Evolutionary conservation across 2,113 vertebrate species (phyloP), one percentile per base, ranked within the genome.

Genomic region (Tympanuchus pallidicinctus): DNA sequence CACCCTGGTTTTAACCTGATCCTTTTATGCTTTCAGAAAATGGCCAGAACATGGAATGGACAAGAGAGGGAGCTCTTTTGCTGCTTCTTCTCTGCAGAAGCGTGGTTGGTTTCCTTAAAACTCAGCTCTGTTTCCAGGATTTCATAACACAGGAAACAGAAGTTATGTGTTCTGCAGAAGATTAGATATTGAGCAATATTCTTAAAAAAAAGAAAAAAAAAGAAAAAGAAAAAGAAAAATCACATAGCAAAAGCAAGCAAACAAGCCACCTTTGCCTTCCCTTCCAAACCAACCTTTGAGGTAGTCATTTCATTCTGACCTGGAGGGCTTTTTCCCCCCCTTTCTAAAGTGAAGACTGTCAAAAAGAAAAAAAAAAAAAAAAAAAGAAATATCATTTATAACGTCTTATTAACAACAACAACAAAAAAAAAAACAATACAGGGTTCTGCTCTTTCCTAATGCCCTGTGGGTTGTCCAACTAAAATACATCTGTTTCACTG

Each of bases 121-220:
- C 88, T 95, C 94, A 84, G 71, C 73, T 40, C 78, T 82, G 88
- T 75, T 92, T 94, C 97, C 95, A 98, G 95, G 90, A 95, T 98
- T 98, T 98, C 97, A 87, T 95, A 97, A 97, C 94, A 97, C 98
- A 98, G 98, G 98, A 98, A 98, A 95, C 94, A 96, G 96, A 86
- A 92, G 86, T 94, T 96, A 86, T 88, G 94, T 61, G 86, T 76
- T 63, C 89, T 83, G 69, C 91, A 96, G 91, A n/a, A 96, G 97
- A 97, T 97, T 97, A 98, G 97, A 96, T 96, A 97, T 45, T 86
- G 82, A 94, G 92, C 88, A 94, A 94, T 3, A 1, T 56, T 63
- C 22, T 92, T 66, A 70, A 50, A 8, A 67, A 89, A 88, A 84
- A 74, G 30, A 11, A n/a, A 69, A 77, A 54, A 32, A 9, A 52